These are phyloP conservation scores for Pterostichus madidus DNA, from an alignment of 2,888 invertebrate genomes.

Conservation along the genomic window DNA sequence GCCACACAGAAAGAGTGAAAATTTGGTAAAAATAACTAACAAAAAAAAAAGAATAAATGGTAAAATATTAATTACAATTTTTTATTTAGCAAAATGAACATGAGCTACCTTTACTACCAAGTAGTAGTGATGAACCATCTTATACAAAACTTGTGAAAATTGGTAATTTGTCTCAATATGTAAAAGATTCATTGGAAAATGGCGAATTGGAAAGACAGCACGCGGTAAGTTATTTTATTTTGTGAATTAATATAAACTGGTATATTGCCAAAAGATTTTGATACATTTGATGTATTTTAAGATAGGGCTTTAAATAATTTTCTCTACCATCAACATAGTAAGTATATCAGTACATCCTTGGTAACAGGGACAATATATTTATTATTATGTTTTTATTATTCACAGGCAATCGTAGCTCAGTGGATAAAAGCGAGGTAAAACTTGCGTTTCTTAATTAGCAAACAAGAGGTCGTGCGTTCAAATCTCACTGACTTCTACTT, in stretches of 20 bases:
- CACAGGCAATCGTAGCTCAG: no score
- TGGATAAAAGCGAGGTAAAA: no score
- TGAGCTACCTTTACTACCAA: neutral
- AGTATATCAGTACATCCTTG: no score
- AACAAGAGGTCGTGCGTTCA: no score
- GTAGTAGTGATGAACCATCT: neutral
- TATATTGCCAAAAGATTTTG: no score
- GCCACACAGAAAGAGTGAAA: neutral
- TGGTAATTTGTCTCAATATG: slow-evolving; percentile 75
- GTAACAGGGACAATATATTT: no score
- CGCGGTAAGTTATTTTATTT: slow-evolving; percentile 71
- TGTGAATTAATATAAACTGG: neutral
- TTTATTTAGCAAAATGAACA: neutral
- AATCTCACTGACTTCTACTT: no score
- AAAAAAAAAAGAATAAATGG: neutral
- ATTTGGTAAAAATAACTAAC: neutral
- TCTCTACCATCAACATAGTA: no score
- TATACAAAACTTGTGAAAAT: slow-evolving; percentile 71
- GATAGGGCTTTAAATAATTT: no score
- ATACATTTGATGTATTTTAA: no score
- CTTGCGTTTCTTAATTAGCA: no score
- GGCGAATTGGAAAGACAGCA: slow-evolving; percentile 74
- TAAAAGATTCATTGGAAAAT: slow-evolving; percentile 73
- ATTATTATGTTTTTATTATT: no score
- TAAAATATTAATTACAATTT: slow-evolving; percentile 7